These are phyloP conservation scores for Cassiopea andromeda DNA, from an alignment of 30 jellyfish, hydroid and myxozoan species.

Conservation along the genomic window DNA sequence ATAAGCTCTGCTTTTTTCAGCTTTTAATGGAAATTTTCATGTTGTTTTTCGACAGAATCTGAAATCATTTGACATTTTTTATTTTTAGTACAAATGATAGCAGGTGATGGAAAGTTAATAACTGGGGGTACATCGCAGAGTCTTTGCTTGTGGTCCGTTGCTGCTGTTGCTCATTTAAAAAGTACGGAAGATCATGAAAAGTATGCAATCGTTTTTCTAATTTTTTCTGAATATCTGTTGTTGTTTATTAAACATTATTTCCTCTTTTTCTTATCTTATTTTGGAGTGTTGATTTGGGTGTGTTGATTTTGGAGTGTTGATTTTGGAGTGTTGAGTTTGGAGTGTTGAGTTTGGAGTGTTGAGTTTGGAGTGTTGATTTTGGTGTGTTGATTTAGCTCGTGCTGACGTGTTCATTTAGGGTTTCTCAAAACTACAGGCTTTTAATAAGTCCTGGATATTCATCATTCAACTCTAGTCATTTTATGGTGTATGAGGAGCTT, in stretches of 20 bases:
- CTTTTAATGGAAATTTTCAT: not conserved
- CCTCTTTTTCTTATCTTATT: not conserved
- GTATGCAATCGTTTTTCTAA: not conserved
- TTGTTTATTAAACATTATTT: not conserved
- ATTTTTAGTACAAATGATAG: conserved; percentile 45
- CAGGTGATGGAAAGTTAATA: conserved; percentile 50
- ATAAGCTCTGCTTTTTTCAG: not conserved
- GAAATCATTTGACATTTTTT: not conserved
- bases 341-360: no score
- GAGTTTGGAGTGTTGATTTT: no score
- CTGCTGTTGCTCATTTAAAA: conserved; percentile 54
- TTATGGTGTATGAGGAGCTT: no score
- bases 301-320: no score
- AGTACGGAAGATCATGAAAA: conserved; percentile 37
- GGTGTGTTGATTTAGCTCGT: no score
- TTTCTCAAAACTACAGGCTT: no score
- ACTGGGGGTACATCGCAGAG: conserved; percentile 85
- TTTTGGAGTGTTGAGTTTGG: no score
- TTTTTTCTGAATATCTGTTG: not conserved
- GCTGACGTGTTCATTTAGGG: no score
- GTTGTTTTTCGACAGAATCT: not conserved
- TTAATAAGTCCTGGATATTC: no score
- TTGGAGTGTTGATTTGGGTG: no score
- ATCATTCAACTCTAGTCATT: no score
- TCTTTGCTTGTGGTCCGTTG: conserved; percentile 85